Conservation (phyloP, 2,797 vertebrate species). For the Sphenodon punctatus region DNA sequence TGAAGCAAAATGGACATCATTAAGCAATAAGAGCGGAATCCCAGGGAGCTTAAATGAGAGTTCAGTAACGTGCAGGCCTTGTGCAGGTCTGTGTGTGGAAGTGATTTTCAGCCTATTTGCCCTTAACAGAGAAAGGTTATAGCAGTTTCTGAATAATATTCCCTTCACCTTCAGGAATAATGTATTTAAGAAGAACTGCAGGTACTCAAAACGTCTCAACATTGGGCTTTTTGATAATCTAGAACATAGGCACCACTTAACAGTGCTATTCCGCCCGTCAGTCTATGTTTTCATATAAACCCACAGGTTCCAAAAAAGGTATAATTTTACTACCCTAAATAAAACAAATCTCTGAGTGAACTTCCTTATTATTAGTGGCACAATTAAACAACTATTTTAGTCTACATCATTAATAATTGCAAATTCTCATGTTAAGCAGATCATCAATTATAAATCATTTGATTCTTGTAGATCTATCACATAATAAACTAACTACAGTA, state of each 20-base stretch:
- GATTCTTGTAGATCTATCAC: constrained; percentile 12
- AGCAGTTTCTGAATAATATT: rapidly evolving
- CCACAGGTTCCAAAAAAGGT: neutral
- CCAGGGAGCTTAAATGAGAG: rapidly evolving
- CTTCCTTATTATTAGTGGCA: no score
- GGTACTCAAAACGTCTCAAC: neutral
- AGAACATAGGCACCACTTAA: rapidly evolving
- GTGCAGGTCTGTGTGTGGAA: neutral
- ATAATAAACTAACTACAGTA: constrained; percentile 16
- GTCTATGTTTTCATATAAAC: neutral
- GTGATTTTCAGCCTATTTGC: neutral
- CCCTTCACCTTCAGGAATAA: neutral
- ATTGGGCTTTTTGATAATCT: neutral
- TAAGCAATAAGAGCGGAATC: neutral
- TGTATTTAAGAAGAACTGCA: rapidly evolving
- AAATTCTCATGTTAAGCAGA: neutral
- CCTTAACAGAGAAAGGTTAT: neutral
- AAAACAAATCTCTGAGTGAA: neutral
- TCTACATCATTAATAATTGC: neutral
- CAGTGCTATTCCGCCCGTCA: neutral
- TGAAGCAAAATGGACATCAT: neutral
- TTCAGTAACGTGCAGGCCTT: rapidly evolving
- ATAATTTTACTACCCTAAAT: neutral
- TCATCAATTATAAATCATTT: constrained; percentile 2
- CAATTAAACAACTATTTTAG: neutral